Evolutionary conservation across 2,113 vertebrate genomes (phyloP).

Genomic region (Tympanuchus pallidicinctus): DNA sequence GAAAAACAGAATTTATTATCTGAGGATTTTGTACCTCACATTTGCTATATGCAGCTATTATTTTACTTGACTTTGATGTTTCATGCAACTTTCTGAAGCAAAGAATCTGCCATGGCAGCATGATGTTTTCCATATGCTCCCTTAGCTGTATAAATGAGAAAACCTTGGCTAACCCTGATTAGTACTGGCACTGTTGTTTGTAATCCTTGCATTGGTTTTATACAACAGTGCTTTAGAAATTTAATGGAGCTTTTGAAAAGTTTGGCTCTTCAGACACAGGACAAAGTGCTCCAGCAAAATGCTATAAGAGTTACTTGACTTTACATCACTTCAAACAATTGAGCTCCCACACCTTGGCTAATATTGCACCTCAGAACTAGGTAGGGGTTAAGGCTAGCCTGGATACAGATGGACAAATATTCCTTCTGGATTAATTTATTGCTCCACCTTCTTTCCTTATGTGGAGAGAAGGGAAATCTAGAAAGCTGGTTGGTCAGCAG

Average conservation of each 20-base stretch:
- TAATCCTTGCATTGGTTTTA: not conserved
- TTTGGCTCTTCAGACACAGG: not conserved
- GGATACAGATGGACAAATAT: not conserved
- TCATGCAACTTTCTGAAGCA: constrained; percentile 41
- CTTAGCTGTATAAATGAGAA: constrained; percentile 24
- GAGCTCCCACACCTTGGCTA: not conserved
- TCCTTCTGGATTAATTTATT: not conserved
- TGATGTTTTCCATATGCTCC: constrained; percentile 51
- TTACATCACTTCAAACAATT: not conserved
- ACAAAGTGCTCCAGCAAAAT: not conserved
- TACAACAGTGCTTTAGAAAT: not conserved
- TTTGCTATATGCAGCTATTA: constrained; percentile 37
- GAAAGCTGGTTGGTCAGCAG: not conserved
- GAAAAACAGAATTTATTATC: not conserved
- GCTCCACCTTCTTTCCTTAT: not conserved
- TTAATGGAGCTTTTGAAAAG: not conserved
- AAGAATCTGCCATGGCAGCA: constrained; percentile 40
- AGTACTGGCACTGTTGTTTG: not conserved
- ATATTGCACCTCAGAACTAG: not conserved
- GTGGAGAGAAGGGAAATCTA: not conserved
- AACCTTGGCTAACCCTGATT: constrained; percentile 45
- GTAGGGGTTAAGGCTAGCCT: not conserved
- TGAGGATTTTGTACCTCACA: not conserved
- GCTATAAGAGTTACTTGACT: not conserved
- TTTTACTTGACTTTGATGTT: constrained; percentile 50